Base-by-base conservation (phyloP, 2,888 invertebrate genomes). In the Corythucha ciliata region DNA sequence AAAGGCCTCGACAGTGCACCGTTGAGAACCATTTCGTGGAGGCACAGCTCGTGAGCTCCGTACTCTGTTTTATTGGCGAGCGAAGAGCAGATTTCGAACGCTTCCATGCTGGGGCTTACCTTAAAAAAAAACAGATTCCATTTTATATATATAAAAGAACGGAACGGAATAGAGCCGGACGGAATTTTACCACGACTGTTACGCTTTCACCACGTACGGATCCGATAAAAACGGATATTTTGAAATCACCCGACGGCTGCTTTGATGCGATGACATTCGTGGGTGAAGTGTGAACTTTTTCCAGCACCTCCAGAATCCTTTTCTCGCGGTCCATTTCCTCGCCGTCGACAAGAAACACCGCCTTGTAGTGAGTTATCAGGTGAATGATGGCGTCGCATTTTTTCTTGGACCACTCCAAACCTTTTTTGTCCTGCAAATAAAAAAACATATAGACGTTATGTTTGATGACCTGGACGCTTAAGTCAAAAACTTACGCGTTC, bases 11-110 rank as follows among this genome's bases (percentile, higher is more conserved):
- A 77, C 68, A 88, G 69, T 14, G 79, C 74, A 21, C 81, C 85
- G 59, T 79, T 77, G 61, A 87, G 76, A 58, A 90, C 80, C 0
- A 83, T 79, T 69, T 93, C 92, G 65, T 86, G 83, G 1, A 92
- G 66, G 61, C 81, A 80, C 37, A 87, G 70, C 58, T 80, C 74
- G 64, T 87, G 81, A 14, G 60, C 56, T 0, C 80, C 74, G 16
- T 72, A 65, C 24, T 76, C 74, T 48, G 81, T 77, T 65, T 80
- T 80, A 3, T 73, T 69, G 41, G 80, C 74, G 1, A 87, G 69
- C 63, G 86, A 85, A 57, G 75, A 72, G 63, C 85, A 85, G 6
- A 88, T 70, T 61, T 87, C 83, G 18, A 80, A 76, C 20, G 84
- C 80, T 1, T 81, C 81, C 69, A 83, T 85, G 54, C 76, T 80